Evolutionary conservation across 2,797 vertebrate genomes (phyloP).

Genomic region (Sebastes trivittatus): DNA sequence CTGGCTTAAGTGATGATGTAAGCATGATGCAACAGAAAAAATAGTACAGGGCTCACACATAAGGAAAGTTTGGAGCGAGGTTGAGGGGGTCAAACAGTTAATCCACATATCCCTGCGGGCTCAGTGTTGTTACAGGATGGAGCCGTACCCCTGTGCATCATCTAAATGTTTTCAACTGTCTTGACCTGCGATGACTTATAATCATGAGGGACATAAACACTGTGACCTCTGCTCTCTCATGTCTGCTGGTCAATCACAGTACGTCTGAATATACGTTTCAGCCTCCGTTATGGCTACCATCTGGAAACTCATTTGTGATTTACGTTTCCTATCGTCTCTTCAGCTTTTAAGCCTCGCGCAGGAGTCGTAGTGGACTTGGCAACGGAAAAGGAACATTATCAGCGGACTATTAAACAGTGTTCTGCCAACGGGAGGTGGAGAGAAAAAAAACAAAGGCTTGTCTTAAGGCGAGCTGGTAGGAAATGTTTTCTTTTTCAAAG

Average conservation of each 20-base stretch:
- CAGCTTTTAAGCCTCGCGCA: conserved; percentile 8
- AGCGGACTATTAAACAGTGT: conserved; percentile 56
- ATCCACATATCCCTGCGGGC: conserved; percentile 37
- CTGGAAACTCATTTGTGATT: conserved; percentile 57
- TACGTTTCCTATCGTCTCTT: conserved; percentile 32
- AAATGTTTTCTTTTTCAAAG: conserved; percentile 71
- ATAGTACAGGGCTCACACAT: conserved; percentile 45
- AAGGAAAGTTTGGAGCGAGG: conserved; percentile 36
- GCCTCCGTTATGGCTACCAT: conserved; percentile 46
- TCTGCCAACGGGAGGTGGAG: conserved; percentile 55
- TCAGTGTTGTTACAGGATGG: conserved; percentile 51
- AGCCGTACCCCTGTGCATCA: conserved; percentile 25
- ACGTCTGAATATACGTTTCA: conserved; percentile 52
- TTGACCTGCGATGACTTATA: conserved; percentile 43
- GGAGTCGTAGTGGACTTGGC: conserved; percentile 5
- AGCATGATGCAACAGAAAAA: conserved; percentile 55
- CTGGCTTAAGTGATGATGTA: conserved; percentile 55
- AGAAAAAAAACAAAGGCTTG: conserved; percentile 56
- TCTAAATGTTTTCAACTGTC: conserved; percentile 45
- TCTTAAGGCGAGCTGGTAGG: conserved; percentile 64
- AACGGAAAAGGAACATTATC: conserved; percentile 61
- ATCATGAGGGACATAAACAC: conserved; percentile 52
- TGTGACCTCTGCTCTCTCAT: conserved; percentile 58
- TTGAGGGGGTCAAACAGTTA: conserved; percentile 62
- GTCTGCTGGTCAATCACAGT: conserved; percentile 39